Evolutionary conservation across 2,113 vertebrate species (phyloP), one percentile per base, ranked within the genome.

Genomic region (Sula dactylatra): DNA sequence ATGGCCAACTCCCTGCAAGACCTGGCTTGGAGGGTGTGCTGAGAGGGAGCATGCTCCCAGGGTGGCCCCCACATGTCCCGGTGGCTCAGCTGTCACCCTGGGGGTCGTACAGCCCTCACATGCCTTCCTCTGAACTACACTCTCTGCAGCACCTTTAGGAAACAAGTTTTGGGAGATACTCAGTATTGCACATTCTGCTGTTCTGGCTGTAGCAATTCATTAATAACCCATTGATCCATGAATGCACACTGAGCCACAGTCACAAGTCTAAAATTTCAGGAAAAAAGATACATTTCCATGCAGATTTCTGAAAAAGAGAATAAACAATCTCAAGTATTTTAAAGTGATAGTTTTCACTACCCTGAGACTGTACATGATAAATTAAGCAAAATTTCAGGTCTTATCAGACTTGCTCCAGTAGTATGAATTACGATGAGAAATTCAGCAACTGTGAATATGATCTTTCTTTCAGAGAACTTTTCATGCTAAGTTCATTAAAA

Each of bases 131-230:
- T 62, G 36, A 69, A 6, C 19, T 36, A 16, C 0, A 0, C 0
- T 80, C 13, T 42, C 21, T 34, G 52, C 2, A 1, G 26, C 54
- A 74, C 20, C 25, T 67, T 47, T 29, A n/a, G 26, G 20, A 47
- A 69, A 47, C 25, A 56, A 36, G 8, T 44, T 56, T 62, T 1
- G 1, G n/a, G 40, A 56, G 47, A 13, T 24, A 32, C 8, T 42
- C 52, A 26, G 17, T 10, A 16, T 32, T 55, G 13, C 17, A 29
- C 2, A 4, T 7, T 47, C 31, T 62, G 11, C 7, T 1, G 0
- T 76, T 40, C 47, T 24, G 31, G 42, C 47, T 24, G 22, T 17
- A 76, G 36, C n/a, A 38, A 26, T 14, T 80, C 1, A 2, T 52
- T 49, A 44, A 34, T 52, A 74, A 70, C 4, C 2, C 7, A 24